These are phyloP conservation scores for Xestia ashworthii DNA, from an alignment of 2,888 invertebrate genomes.

Conservation along the genomic window DNA sequence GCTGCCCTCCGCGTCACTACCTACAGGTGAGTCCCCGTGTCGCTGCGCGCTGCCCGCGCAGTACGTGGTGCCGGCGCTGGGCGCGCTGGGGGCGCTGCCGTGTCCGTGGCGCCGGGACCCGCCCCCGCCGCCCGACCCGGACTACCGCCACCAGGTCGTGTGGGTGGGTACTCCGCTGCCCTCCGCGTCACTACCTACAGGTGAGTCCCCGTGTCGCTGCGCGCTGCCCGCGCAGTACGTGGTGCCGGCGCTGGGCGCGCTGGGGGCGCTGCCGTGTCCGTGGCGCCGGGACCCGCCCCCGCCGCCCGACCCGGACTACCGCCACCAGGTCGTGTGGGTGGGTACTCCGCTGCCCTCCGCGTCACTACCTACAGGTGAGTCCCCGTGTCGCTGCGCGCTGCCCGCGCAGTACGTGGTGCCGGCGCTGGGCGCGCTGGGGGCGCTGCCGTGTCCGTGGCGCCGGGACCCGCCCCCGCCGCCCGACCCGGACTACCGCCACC, in stretches of 20 bases:
- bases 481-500: slow-evolving; percentile 95
- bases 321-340: slow-evolving; percentile 99
- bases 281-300: slow-evolving; percentile 97
- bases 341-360: slow-evolving; percentile 98
- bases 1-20: slow-evolving; percentile 95
- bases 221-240: slow-evolving; percentile 99
- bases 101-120: slow-evolving; percentile 98
- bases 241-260: slow-evolving; percentile 96
- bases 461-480: slow-evolving; percentile 94
- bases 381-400: slow-evolving; percentile 96
- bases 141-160: slow-evolving; percentile 98
- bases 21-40: slow-evolving; percentile 92
- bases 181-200: slow-evolving; percentile 94
- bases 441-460: slow-evolving; percentile 97
- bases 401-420: slow-evolving; percentile 98
- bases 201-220: slow-evolving; percentile 93
- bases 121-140: slow-evolving; percentile 92
- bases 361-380: slow-evolving; percentile 92
- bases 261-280: slow-evolving; percentile 96
- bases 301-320: slow-evolving; percentile 93
- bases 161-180: slow-evolving; percentile 99
- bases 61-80: slow-evolving; percentile 97
- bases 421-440: slow-evolving; percentile 95
- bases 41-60: slow-evolving; percentile 99
- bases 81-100: slow-evolving; percentile 95